Evolutionary conservation across 2,113 vertebrate species (phyloP), one percentile per base, ranked within the genome.

Genomic region (Oryzias melastigma): DNA sequence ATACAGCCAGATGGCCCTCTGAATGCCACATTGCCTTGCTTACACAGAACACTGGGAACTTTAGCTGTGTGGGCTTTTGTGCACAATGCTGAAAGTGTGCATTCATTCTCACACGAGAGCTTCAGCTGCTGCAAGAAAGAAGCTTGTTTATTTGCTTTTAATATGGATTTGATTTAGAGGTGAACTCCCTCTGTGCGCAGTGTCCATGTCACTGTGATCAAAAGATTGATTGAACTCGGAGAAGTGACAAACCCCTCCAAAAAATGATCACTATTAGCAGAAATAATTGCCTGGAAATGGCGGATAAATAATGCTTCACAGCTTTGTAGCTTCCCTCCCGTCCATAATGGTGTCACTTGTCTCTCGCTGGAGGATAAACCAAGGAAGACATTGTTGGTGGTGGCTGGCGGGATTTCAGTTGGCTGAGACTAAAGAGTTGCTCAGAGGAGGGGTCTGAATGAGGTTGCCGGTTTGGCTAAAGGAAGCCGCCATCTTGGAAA

Each of bases 1-100:
- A 91, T 90, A 88, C 89, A 88, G 87, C 85, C 91, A 93, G 91
- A 92, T 91, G 90, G 91, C 83, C 86, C 64, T 74, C 82, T 90
- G 85, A 91, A 90, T 87, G 79, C 81, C 81, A 78, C 82, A 74
- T 71, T 69, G 83, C 83, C 78, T 80, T 81, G 77, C 83, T 82
- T 81, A 60, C 74, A 53, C 52, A 65, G 82, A 87, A 90, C 84
- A 88, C 88, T 86, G 85, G 79, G 88, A 91, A 87, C 86, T 87
- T 89, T 90, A 63, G 85, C 87, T 78, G 88, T 85, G 78, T 81
- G 78, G 81, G 75, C 90, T 86, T 88, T 90, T 90, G 88, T 91
- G 86, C 80, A 64, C 77, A 70, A 62, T 75, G 71, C 82, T 90
- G 84, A 90, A 90, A 90, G 85, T 91, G 75, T 81, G 87, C 83